These are phyloP conservation scores for Orthosia incerta DNA, from an alignment of 2,888 invertebrate genomes.

Conservation along the genomic window DNA sequence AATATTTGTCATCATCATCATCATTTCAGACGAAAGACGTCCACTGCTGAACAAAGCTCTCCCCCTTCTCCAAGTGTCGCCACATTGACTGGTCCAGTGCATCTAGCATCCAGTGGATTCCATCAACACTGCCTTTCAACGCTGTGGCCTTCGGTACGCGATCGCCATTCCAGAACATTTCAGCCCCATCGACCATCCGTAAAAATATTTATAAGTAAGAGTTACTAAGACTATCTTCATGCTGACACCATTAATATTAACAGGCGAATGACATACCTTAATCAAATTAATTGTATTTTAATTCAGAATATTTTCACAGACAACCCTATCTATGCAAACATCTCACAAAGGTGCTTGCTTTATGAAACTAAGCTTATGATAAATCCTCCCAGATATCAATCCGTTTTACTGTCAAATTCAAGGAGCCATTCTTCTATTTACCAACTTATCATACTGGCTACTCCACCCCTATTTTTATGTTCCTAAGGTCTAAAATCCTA, in stretches of 20 bases:
- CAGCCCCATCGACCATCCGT: too few species aligned
- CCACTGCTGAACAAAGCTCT: too few species aligned
- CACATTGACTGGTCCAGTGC: too few species aligned
- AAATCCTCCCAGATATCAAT: slow-evolving; percentile 72
- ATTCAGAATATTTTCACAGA: background rate
- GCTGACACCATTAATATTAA: background rate
- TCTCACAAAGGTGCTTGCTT: slow-evolving; percentile 52
- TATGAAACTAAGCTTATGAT: slow-evolving; percentile 72
- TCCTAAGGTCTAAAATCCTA: slow-evolving; percentile 36
- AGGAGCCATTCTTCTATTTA: slow-evolving; percentile 64
- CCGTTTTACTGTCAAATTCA: slow-evolving; percentile 71
- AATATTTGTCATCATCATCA: too few species aligned
- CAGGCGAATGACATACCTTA: too few species aligned
- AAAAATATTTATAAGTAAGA: too few species aligned
- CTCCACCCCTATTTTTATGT: background rate
- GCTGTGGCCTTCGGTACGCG: too few species aligned
- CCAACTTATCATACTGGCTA: slow-evolving; percentile 34
- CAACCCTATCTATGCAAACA: slow-evolving; percentile 34
- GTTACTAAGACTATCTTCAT: background rate
- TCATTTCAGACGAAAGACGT: too few species aligned
- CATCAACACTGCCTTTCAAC: too few species aligned
- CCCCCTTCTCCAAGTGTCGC: too few species aligned
- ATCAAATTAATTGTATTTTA: background rate
- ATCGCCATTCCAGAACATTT: too few species aligned
- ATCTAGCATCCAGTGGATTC: too few species aligned